Evolutionary conservation across 1,140 invertebrate genomes (phyloP), one percentile per base, ranked within the genome.

Genomic region (Drosophila sturtevanti): DNA sequence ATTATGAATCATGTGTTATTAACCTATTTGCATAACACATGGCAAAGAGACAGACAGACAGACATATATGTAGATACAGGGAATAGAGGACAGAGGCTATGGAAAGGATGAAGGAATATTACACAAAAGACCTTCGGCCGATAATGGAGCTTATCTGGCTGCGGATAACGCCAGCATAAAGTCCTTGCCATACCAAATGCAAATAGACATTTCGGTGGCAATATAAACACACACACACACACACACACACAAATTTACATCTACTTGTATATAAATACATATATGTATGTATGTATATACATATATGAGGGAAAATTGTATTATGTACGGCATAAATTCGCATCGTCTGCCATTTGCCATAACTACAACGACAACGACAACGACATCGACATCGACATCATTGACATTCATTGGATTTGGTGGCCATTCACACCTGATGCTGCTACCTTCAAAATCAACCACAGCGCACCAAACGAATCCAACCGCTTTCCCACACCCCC

Each of bases 401-500:
- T 84, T 84, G 77, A 77, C 81, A 84, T 84, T 84, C 81, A 84
- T 84, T 85, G 81, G 77, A 84, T 85, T 84, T 84, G 77, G 72
- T 75, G 81, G 68, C 77, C 77, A 77, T 85, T 84, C 81, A 77
- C 80, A 84, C 80, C 81, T 84, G 80, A 84, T 85, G 68, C 80
- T 55, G 56, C 63, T 63, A 76, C 68, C 60, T 65, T 59, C 38
- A 37, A 41, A 21, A 16, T 9, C 21, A 56, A 35, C 34, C 11
- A 10, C 34, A 4, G 37, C 22, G 11, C 52, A 4, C 10, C 9
- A 31, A 7, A 21, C 1, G 41, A 11, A 18, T 10, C 21, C 52
- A 3, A 16, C 31, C 11, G 7, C 21, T 14, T 35, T 10, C 6
- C 10, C 24, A 6, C 0, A 3, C 4, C 31, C 31, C 4, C 3